Percentiles rank a stretch among this genome's conserved stretches.
Conservation (phyloP, 2,113 vertebrate genomes). For the Sminthopsis crassicaudata region DNA sequence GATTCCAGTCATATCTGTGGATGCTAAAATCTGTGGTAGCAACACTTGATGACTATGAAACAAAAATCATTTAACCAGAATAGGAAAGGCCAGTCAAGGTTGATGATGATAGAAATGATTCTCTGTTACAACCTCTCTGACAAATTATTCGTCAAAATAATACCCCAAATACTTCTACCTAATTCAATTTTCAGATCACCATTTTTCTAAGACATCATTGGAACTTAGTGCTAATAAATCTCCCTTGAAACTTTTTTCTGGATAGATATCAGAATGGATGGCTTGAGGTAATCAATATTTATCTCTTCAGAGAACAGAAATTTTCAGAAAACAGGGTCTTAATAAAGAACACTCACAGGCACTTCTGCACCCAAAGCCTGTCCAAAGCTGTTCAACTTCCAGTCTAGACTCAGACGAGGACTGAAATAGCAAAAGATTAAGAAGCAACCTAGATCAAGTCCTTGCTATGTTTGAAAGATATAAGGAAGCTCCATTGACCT, state of each 20-base stretch:
- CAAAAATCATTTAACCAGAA: neutral
- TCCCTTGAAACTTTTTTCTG: conserved; percentile 39
- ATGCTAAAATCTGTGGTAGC: neutral
- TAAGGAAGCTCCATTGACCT: neutral
- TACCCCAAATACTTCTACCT: conserved; percentile 43
- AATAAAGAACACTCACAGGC: conserved; percentile 63
- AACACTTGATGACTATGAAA: conserved; percentile 18
- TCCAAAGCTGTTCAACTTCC: conserved; percentile 41
- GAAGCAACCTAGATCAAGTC: conserved; percentile 37
- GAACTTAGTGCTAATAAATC: conserved; percentile 64
- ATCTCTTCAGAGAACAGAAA: conserved; percentile 57
- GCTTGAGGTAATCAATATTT: conserved; percentile 10
- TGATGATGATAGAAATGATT: neutral
- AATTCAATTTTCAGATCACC: conserved; percentile 62
- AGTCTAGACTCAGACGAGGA: conserved; percentile 45
- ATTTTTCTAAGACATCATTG: conserved; percentile 67
- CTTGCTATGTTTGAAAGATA: neutral
- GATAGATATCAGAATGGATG: conserved; percentile 75
- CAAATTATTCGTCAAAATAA: conserved; percentile 46
- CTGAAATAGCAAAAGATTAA: conserved; percentile 30
- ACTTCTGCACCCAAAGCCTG: conserved; percentile 11
- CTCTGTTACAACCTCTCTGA: neutral
- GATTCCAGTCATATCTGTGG: neutral
- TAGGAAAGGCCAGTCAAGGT: neutral
- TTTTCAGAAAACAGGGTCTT: conserved; percentile 59